Evolutionary conservation across 2,888 invertebrate genomes (phyloP).

Genomic region (Proisotoma minuta): DNA sequence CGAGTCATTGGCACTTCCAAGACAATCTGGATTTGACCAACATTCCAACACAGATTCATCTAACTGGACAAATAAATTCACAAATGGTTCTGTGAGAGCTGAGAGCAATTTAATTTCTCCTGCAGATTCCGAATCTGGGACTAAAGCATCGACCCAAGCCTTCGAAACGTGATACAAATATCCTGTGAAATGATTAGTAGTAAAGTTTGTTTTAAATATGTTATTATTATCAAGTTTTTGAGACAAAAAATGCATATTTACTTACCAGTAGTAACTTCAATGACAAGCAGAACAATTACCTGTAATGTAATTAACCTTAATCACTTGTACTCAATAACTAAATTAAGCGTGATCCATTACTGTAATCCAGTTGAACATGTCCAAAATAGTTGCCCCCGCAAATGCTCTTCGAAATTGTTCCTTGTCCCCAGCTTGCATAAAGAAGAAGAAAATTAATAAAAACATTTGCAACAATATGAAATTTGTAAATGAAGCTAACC

Average conservation of each 20-base stretch:
- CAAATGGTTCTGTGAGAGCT: conserved; percentile 53
- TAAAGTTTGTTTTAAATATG: neutral
- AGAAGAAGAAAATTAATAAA: too few species aligned
- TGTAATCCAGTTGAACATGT: conserved; percentile 58
- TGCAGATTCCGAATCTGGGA: conserved; percentile 47
- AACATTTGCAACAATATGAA: too few species aligned
- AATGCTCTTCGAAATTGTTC: conserved; percentile 55
- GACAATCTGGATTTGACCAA: conserved; percentile 50
- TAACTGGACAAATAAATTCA: conserved; percentile 51
- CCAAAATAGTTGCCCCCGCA: conserved; percentile 49
- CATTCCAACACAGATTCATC: conserved; percentile 49
- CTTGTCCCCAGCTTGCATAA: conserved; percentile 52
- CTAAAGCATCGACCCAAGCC: conserved; percentile 49
- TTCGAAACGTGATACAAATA: conserved; percentile 50
- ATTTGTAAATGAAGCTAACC: too few species aligned
- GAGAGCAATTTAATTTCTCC: conserved; percentile 51
- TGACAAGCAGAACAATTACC: conserved; percentile 54
- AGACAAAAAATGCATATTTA: neutral
- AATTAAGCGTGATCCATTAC: too few species aligned
- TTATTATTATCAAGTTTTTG: neutral
- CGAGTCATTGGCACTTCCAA: conserved; percentile 46
- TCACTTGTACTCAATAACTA: too few species aligned
- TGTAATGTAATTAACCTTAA: too few species aligned
- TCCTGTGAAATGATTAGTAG: conserved; percentile 44
- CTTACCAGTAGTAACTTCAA: conserved; percentile 52